These are phyloP conservation scores for Tipula confusa DNA, from an alignment of 2,888 invertebrate species.

Conservation along the genomic window DNA sequence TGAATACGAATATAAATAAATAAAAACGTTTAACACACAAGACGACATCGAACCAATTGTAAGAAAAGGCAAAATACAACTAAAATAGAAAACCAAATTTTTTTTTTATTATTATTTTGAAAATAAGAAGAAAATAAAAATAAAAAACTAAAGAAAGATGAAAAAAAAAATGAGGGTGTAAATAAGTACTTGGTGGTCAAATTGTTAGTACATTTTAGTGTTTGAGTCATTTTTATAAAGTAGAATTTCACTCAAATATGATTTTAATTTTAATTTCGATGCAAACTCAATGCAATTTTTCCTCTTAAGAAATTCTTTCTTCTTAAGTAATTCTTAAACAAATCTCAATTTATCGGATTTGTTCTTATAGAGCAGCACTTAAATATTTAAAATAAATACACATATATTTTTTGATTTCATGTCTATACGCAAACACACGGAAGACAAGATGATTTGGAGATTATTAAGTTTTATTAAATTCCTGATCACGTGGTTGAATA, in stretches of 20 bases:
- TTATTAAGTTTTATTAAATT: too few relatives aligned
- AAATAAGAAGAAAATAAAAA: background rate
- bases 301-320: too few relatives aligned
- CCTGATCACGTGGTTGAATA: too few relatives aligned
- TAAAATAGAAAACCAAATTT: slow-evolving; percentile 12
- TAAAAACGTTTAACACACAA: background rate
- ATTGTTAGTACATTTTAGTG: background rate
- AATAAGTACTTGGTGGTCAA: slow-evolving; percentile 3
- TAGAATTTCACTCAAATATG: background rate
- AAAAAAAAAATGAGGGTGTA: background rate
- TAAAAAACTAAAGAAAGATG: background rate
- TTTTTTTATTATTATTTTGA: background rate
- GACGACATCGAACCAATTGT: slow-evolving; percentile 12
- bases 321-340: too few relatives aligned
- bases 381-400: too few relatives aligned
- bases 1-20: background rate
- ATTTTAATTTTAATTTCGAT: too few relatives aligned
- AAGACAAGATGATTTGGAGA: too few relatives aligned
- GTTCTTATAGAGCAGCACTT: too few relatives aligned
- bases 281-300: too few relatives aligned
- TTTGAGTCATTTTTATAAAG: background rate
- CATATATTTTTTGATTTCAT: too few relatives aligned
- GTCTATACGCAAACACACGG: too few relatives aligned
- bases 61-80: background rate
- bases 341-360: too few relatives aligned